Base-by-base conservation (phyloP, 2,888 invertebrate genomes). In the Caenorhabditis parvicauda region DNA sequence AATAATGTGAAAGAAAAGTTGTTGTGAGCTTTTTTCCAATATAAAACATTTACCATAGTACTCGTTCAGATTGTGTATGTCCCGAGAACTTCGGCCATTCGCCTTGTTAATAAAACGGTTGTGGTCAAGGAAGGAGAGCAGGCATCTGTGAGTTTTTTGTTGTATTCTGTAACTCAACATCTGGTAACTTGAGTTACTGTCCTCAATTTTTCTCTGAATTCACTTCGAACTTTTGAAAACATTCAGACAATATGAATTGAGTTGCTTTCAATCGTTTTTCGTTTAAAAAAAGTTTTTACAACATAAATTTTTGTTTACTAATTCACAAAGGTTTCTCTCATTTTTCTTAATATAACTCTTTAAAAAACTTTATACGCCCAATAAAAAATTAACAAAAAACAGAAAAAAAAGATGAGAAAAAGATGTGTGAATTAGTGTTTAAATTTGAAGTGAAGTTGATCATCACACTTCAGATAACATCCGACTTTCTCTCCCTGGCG, bases 71-170 rank as follows among this genome's bases (percentile, higher is more conserved):
- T 74, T 22, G 59, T 71, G n/a, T 80, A 73, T 57, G 61, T 79
- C 14, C 79, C 79, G 0, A 76, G 71, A 37, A 70, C 64, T 4
- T 69, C 73, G 1, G 72, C 74, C 12, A 84, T 86, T 12, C 70
- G 74, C 19, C 53, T 76, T 14, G 64, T 76, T 17, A 79, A 79
- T 54, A 64, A 75, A 22, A 79, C 79, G 2, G 63, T 79, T 32
- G 66, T 79, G 37, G 75, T 78, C 7, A 64, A 71, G 41, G 78
- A 79, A 41, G 79, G 79, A 22, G 64, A 56, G 24, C 60, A 55
- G 2, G 64, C 75, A 6, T 55, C 66, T 54, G 75, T 77, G 28
- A 39, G 47, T 53, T 42, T n/a, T n/a, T n/a, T n/a, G n/a, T n/a
- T n/a, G n/a, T n/a, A n/a, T n/a, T n/a, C n/a, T n/a, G 7, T 38